Base-by-base conservation (phyloP, 1,140 invertebrate genomes). In the Drosophila subobscura region DNA sequence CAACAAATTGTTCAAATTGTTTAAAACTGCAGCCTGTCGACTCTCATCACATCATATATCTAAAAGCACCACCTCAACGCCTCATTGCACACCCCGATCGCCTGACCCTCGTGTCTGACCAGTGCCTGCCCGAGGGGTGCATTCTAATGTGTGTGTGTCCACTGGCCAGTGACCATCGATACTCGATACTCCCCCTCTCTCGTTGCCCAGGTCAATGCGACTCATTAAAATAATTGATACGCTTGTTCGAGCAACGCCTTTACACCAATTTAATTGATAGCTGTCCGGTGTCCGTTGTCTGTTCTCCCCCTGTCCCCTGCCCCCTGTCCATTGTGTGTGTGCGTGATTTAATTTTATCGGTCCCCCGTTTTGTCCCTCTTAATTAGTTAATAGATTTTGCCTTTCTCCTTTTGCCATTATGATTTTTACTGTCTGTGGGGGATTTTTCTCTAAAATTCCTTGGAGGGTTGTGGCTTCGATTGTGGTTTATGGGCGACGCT, bases 201-300 rank as follows among this genome's bases (percentile, higher is more conserved):
- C 40, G 45, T 25, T 20, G 27, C 25, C 16, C 33, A 45, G 49
- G 23, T 46, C 6, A 20, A 47, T 56, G 16, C 5, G 37, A 47
- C 49, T 72, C 71, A 86, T 86, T 88, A 86, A 88, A 88, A 88
- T 88, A 88, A 88, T 88, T 88, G 83, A 88, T 75, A 83, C 83
- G 83, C 83, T 86, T 88, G 81, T 86, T 75, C 75, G 70, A 57
- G 45, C 65, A 66, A 88, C 83, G 83, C 83, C 78, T 81, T 41
- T 46, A 65, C 71, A 72, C 47, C 67, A 70, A 83, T 83, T 83
- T 83, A 88, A 88, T 83, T 88, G 84, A 83, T 78, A 51, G 67
- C 58, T 51, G 64, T 60, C 37, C 50, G 50, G 23, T 47, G 72
- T 33, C 7, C 29, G 3, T 10, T 33, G 29, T 10, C 29, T 3